These are phyloP conservation scores for Phycodurus eques DNA, from an alignment of 2,113 vertebrate genomes.

Conservation along the genomic window DNA sequence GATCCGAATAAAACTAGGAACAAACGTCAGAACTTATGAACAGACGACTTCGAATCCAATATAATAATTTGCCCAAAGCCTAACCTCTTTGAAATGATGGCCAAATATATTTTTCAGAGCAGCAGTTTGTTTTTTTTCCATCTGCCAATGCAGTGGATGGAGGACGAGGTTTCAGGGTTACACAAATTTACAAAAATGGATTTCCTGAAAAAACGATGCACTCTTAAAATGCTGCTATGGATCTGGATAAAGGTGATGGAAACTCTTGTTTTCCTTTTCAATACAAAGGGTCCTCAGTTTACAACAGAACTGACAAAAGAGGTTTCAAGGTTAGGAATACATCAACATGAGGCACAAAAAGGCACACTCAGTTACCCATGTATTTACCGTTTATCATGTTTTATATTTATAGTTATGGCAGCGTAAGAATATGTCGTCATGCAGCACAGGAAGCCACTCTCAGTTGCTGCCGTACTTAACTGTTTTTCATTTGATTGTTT, in stretches of 20 bases:
- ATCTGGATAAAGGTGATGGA: background rate
- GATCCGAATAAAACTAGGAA: background rate
- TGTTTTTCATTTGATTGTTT: no score
- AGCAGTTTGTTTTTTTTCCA: background rate
- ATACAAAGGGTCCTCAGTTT: background rate
- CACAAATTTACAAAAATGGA: background rate
- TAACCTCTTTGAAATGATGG: conserved; percentile 19
- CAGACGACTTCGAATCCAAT: background rate
- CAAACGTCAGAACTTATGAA: background rate
- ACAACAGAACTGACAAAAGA: background rate
- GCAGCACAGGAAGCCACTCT: no score
- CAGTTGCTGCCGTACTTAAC: no score
- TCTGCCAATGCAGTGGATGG: background rate
- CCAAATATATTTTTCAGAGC: background rate
- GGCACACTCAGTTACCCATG: background rate
- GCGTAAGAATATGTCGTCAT: no score
- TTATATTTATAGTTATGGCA: background rate
- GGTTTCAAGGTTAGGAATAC: background rate
- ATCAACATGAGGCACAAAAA: background rate
- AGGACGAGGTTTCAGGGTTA: background rate
- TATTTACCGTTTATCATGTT: background rate
- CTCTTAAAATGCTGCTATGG: background rate
- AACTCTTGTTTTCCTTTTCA: background rate
- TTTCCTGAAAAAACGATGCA: background rate
- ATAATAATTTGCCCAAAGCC: background rate